Conservation (phyloP, 2,797 vertebrate species). For the Sciurus carolinensis region DNA sequence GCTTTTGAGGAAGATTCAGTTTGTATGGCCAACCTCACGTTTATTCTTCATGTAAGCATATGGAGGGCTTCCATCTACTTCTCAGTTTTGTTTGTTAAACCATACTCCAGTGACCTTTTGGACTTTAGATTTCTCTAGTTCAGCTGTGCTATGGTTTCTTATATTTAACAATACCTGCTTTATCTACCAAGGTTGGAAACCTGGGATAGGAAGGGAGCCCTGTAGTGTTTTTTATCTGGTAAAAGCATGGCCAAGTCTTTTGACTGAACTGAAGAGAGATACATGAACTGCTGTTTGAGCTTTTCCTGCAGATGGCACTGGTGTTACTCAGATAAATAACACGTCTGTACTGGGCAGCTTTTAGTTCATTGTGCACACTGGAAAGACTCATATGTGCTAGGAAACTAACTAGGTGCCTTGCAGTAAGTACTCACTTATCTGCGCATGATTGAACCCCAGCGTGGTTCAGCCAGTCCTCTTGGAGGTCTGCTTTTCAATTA, state of each 20-base stretch:
- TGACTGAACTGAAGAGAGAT: conserved; percentile 1
- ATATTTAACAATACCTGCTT: conserved; percentile 52
- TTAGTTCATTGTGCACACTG: conserved; percentile 46
- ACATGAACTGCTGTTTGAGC: neutral
- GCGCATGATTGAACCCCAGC: conserved; percentile 67
- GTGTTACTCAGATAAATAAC: conserved; percentile 65
- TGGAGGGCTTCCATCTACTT: conserved; percentile 2
- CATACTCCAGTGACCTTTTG: neutral
- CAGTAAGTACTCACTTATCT: conserved; percentile 77
- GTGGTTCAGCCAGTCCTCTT: conserved; percentile 58
- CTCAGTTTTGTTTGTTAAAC: conserved; percentile 43
- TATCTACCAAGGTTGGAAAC: neutral
- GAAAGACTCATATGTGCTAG: conserved; percentile 31
- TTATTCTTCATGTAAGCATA: neutral
- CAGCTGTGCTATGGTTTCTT: neutral
- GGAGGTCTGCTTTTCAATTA: conserved; percentile 74
- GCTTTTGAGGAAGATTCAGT: neutral
- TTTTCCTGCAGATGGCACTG: conserved; percentile 82
- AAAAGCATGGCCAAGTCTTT: conserved; percentile 19
- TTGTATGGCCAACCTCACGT: neutral
- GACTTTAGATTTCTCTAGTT: conserved; percentile 32
- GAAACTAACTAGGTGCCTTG: conserved; percentile 70
- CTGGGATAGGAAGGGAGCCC: neutral
- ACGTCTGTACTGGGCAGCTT: neutral
- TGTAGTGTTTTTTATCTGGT: conserved; percentile 47